Evolutionary conservation across 2,113 vertebrate genomes (phyloP).

Genomic region (Cyphomyrus discorhynchus): DNA sequence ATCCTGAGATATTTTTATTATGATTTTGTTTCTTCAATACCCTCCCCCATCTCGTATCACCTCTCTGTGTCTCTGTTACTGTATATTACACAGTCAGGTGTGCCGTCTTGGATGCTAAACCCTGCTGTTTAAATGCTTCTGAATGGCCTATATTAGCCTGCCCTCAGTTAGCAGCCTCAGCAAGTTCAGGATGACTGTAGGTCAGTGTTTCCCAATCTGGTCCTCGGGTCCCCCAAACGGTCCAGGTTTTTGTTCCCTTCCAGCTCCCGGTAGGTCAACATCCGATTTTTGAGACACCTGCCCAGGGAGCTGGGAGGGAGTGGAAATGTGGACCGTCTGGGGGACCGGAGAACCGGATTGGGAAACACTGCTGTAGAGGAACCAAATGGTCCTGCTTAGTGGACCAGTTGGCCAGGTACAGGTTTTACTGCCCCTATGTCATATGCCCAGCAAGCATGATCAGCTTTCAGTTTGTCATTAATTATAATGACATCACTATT

Average conservation of each 20-base stretch:
- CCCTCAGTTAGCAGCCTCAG: background rate
- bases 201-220: background rate
- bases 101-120: slow-evolving; percentile 4
- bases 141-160: background rate
- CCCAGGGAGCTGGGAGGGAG: background rate
- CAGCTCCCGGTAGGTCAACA: background rate
- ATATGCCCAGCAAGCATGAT: background rate
- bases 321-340: background rate
- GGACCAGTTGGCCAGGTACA: background rate
- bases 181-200: background rate
- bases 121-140: slow-evolving; percentile 20
- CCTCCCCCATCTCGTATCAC: slow-evolving; percentile 12
- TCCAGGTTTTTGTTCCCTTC: background rate
- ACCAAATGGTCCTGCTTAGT: background rate
- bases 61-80: slow-evolving; percentile 24
- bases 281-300: background rate
- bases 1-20: slow-evolving; percentile 20
- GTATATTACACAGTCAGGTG: slow-evolving; percentile 24
- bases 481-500: background rate
- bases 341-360: background rate
- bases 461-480: background rate
- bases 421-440: background rate
- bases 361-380: background rate
- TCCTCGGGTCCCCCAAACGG: background rate
- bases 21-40: slow-evolving; percentile 22